Evolutionary conservation across 2,888 invertebrate genomes (phyloP).

Genomic region (Creontiades dilutus): DNA sequence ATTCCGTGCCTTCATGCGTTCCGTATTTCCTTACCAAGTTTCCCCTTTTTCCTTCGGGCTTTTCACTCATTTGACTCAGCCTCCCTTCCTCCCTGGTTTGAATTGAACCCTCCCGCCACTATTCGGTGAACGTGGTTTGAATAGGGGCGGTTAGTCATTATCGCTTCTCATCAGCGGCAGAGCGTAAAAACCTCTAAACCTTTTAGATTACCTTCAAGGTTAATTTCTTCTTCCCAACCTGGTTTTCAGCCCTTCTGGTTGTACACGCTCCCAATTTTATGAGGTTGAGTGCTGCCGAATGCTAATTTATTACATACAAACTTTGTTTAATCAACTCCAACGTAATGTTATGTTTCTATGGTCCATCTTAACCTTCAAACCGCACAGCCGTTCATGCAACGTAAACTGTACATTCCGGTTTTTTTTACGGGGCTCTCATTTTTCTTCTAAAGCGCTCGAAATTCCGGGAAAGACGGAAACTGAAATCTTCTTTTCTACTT

Average conservation of each 20-base stretch:
- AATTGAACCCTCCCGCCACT: constrained; percentile 33
- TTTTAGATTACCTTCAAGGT: neutral
- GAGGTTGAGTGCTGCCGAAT: constrained; percentile 16
- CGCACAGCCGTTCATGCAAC: too few species aligned
- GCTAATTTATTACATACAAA: neutral
- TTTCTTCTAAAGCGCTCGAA: too few species aligned
- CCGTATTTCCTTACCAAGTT: neutral
- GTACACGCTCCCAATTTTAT: neutral
- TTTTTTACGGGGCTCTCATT: too few species aligned
- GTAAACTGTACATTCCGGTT: too few species aligned
- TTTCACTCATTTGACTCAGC: neutral
- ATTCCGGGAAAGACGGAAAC: too few species aligned
- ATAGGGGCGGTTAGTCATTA: constrained; percentile 30
- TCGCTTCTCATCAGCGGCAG: constrained; percentile 39
- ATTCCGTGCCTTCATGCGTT: constrained; percentile 12
- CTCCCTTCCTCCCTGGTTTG: neutral
- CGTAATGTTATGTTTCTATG: neutral
- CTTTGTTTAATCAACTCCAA: neutral
- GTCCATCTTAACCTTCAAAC: neutral
- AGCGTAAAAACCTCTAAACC: constrained; percentile 36
- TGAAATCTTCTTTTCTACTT: too few species aligned
- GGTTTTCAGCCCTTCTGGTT: constrained; percentile 9
- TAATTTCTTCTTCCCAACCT: constrained; percentile 11
- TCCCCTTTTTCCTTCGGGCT: neutral
- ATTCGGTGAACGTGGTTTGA: constrained; percentile 30